Conservation (phyloP, 2,797 vertebrate species). For the Euphonia xanthogaster region DNA sequence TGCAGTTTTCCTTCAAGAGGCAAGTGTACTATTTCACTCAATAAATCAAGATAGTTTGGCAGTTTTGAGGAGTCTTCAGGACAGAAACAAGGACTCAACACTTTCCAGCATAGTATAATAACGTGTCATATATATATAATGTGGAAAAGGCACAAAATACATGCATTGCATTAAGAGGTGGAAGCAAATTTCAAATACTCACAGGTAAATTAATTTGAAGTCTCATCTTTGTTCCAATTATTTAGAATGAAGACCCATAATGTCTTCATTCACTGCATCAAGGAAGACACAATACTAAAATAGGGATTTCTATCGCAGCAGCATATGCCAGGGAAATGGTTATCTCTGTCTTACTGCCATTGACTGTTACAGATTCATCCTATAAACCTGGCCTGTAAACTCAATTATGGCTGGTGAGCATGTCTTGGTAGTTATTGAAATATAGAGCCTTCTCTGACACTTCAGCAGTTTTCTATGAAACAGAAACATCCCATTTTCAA, state of each 20-base stretch:
- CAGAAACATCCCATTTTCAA: not conserved
- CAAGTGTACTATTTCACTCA: not conserved
- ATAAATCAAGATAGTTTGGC: not conserved
- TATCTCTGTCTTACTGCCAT: not conserved
- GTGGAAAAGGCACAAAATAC: not conserved
- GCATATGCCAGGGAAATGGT: not conserved
- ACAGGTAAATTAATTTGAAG: not conserved
- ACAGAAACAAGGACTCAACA: not conserved
- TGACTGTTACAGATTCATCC: not conserved
- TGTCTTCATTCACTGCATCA: not conserved
- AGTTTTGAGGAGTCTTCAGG: not conserved
- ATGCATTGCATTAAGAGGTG: not conserved
- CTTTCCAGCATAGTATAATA: not conserved
- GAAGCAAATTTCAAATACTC: not conserved
- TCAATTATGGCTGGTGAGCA: rapidly evolving
- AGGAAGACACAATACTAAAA: not conserved
- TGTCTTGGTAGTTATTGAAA: not conserved
- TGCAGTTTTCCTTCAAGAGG: not conserved
- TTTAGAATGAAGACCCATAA: not conserved
- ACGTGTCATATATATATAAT: too few species aligned
- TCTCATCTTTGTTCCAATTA: not conserved
- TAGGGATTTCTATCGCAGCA: not conserved
- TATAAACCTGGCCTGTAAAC: not conserved
- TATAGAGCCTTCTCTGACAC: not conserved
- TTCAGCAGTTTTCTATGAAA: not conserved